Base-by-base conservation (phyloP, 2,113 vertebrate genomes). In the Raja brachyura region DNA sequence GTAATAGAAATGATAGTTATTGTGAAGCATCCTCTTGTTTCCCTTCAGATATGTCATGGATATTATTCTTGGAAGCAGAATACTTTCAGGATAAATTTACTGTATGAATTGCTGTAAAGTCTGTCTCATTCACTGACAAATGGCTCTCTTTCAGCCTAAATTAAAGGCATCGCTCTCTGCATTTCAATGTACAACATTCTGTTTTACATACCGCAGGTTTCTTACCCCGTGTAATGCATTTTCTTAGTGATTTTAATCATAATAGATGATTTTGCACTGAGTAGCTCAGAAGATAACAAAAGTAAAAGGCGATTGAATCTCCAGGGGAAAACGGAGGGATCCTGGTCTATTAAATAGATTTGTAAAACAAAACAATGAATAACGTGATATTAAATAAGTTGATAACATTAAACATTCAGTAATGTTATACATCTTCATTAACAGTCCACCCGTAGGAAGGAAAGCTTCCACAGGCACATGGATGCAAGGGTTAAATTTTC, bases 221-320 rank as follows among this genome's bases (percentile, higher is more conserved):
- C 90, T 74, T 92, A 92, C 90, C 39, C 10, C 4, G 25, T 54
- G 66, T 92, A 92, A 92, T 74, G 90, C 33, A 92, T 73, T 92
- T 92, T 92, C n/a, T 92, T 92, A 90, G 90, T 73, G 90, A 92
- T 92, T 92, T 73, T 74, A 92, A 74, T 92, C 66, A 92, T 73
- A 92, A 92, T 92, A 39, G 66, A 92, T 92, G 90, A 92, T 92
- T 92, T 92, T 92, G 90, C 28, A 92, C 33, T 14, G 39, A 92
- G 66, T 25, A 92, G 22, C 90, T 73, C 66, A 54, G 39, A 70
- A 92, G 90, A 92, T 92, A 92, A 70, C 39, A 14, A 73, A 92
- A 73, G 68, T 73, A 92, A 92, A 92, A 68, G 90, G 90, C 88
- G 70, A 48, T 14, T 20, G 33, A 90, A 66, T 31, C 61, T 70